A percentile compares a stretch with the other conserved stretches of the same genome.
Evolutionary conservation across 1,140 invertebrate genomes (phyloP).

Genomic region (Atta colombica): DNA sequence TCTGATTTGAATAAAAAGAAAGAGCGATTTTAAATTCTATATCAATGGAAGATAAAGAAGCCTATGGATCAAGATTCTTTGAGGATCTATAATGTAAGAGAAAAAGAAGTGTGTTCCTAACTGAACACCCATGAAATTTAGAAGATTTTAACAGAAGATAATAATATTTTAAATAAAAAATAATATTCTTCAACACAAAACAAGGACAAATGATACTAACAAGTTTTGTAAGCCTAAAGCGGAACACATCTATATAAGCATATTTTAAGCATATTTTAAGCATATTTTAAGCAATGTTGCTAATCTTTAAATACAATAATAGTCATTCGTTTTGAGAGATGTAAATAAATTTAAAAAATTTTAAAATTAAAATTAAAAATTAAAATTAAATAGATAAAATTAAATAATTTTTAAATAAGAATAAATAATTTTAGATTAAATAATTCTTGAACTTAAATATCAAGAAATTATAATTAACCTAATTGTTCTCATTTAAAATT

Average conservation of each 20-base stretch:
- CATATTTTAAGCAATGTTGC: not conserved
- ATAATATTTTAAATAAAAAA: conserved; percentile 1
- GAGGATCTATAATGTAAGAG: not conserved
- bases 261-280: no score
- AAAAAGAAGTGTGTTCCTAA: not conserved
- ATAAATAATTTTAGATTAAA: not conserved
- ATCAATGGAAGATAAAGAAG: conserved; percentile 34
- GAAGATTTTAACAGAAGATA: conserved; percentile 10
- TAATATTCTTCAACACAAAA: not conserved
- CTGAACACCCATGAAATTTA: conserved; percentile 11
- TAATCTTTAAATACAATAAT: not conserved
- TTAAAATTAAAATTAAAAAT: not conserved
- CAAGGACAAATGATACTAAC: no score
- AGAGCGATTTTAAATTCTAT: not conserved
- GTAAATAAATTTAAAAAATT: conserved; percentile 7
- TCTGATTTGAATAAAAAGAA: conserved; percentile 10
- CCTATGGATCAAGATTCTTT: not conserved
- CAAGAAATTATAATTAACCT: not conserved
- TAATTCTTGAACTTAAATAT: not conserved
- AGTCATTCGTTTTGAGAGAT: not conserved
- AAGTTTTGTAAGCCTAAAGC: no score
- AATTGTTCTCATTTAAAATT: not conserved
- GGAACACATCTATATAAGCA: not conserved
- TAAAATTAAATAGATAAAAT: not conserved
- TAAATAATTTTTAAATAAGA: not conserved